Evolutionary conservation across 2,113 vertebrate genomes (phyloP).

Genomic region (Passerina amoena): DNA sequence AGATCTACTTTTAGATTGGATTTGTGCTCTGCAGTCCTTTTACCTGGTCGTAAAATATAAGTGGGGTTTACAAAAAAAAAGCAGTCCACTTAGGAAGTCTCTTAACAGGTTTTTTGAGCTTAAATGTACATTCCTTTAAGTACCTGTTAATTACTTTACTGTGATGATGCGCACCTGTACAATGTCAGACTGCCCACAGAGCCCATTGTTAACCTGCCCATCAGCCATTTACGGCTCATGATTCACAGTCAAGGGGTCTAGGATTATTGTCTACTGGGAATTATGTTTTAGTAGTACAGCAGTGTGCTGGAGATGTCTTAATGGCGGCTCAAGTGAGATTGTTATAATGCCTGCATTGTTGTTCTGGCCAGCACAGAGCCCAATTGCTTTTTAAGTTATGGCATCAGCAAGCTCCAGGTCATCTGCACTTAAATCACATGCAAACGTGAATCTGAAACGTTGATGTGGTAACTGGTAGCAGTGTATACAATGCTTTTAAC

Average conservation of each 20-base stretch:
- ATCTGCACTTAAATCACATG: conserved; percentile 52
- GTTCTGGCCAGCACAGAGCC: not conserved
- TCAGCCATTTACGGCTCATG: conserved; percentile 56
- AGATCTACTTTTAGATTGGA: conserved; percentile 60
- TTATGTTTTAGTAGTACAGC: conserved; percentile 46
- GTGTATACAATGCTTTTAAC: conserved; percentile 46
- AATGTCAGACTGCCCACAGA: conserved; percentile 67
- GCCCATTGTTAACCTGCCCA: conserved; percentile 46
- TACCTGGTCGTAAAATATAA: conserved; percentile 67
- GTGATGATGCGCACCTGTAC: conserved; percentile 68
- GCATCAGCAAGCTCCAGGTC: conserved; percentile 29
- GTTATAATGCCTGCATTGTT: conserved; percentile 65
- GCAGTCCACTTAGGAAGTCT: conserved; percentile 67
- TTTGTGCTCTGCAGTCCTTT: conserved; percentile 51
- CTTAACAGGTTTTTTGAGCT: conserved; percentile 70
- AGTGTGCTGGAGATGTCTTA: conserved; percentile 61
- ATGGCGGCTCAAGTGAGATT: conserved; percentile 18
- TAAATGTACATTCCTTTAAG: conserved; percentile 71
- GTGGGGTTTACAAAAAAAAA: conserved; percentile 19
- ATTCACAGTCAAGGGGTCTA: conserved; percentile 59
- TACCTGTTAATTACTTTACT: conserved; percentile 71
- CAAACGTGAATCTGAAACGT: conserved; percentile 42
- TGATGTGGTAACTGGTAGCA: conserved; percentile 67
- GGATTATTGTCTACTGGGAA: conserved; percentile 65
- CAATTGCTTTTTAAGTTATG: conserved; percentile 60